Conservation (phyloP, 2,797 vertebrate species). For the Sebastes minor region DNA sequence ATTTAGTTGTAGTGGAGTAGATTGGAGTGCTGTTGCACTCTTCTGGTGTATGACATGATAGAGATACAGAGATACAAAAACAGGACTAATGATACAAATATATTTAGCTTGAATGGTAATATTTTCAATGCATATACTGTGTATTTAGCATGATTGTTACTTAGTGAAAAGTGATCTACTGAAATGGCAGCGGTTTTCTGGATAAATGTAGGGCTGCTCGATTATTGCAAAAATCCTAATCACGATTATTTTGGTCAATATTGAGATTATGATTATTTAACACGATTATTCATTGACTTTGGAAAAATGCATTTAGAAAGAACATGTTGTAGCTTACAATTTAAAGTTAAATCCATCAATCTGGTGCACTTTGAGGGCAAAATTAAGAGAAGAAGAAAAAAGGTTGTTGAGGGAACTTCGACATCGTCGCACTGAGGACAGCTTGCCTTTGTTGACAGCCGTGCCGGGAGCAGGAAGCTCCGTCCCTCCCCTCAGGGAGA, state of each 20-base stretch:
- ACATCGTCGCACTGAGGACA: too few species aligned
- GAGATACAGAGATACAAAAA: not conserved
- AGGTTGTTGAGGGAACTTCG: too few species aligned
- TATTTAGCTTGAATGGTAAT: not conserved
- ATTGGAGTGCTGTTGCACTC: slow-evolving; percentile 7
- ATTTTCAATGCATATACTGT: too few species aligned
- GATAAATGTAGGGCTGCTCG: not conserved
- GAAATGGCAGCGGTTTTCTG: not conserved
- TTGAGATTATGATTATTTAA: not conserved
- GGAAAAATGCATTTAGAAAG: too few species aligned
- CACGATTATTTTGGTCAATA: not conserved
- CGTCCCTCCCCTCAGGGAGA: too few species aligned
- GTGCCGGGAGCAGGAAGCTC: too few species aligned
- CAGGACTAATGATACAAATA: not conserved
- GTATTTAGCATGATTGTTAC: not conserved
- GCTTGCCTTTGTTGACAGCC: too few species aligned
- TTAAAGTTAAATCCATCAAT: not conserved
- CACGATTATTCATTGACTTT: too few species aligned
- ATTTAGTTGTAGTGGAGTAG: slow-evolving; percentile 24
- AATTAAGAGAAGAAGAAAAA: too few species aligned
- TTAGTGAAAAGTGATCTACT: not conserved
- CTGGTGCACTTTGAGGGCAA: too few species aligned
- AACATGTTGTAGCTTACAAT: too few species aligned
- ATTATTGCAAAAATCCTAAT: not conserved
- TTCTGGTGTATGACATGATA: not conserved